phyloP scores from a whole-genome alignment of 2,888 invertebrate genomes.

The Cyaniris semiargus region DNA sequence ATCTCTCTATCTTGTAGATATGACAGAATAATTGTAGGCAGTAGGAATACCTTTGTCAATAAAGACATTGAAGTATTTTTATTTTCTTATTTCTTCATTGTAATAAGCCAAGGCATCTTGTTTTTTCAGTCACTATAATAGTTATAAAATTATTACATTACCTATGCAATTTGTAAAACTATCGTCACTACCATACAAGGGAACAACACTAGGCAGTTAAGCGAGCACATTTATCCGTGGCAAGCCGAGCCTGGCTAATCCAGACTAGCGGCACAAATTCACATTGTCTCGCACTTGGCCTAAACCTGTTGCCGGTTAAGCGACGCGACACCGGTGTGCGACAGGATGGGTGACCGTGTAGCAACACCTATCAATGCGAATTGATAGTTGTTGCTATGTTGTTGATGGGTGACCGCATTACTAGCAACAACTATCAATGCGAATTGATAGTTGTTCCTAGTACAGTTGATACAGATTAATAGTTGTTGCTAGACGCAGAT shows the following conservation, averaged over 20 bases:
- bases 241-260: slow-evolving; percentile 56
- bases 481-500: neutral
- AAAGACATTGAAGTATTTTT: no score
- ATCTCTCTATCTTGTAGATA: no score
- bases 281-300: slow-evolving; percentile 40
- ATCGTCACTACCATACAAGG: slow-evolving; percentile 26
- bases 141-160: neutral
- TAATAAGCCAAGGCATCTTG: no score
- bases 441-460: no score
- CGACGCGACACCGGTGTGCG: neutral
- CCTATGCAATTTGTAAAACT: slow-evolving; percentile 24
- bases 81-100: no score
- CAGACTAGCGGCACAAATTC: slow-evolving; percentile 39
- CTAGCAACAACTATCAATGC: no score
- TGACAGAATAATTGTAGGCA: no score
- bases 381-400: neutral
- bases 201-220: slow-evolving; percentile 46
- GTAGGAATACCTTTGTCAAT: no score
- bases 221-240: slow-evolving; percentile 57
- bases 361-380: no score
- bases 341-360: slow-evolving; percentile 1
- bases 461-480: no score
- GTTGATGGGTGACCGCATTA: neutral
- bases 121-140: no score
- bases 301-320: slow-evolving; percentile 28